Conservation (phyloP, 2,888 invertebrate genomes). For the Pristionchus mayeri region DNA sequence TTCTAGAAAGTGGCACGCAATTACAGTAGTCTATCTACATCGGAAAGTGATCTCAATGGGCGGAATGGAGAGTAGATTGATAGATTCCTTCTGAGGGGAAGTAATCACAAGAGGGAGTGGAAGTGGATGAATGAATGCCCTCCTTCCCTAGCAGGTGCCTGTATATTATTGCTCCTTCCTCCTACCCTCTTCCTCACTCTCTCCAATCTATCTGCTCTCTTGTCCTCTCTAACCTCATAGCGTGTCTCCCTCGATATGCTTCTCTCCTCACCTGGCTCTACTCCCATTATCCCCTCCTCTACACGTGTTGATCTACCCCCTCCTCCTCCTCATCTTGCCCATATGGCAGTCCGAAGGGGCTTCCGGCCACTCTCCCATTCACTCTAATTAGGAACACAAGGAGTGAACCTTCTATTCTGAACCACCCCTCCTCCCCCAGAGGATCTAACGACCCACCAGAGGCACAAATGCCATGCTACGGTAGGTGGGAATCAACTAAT, state of each 20-base stretch:
- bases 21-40: not conserved
- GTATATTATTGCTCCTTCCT: slow-evolving; percentile 10
- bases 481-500: slow-evolving; percentile 15
- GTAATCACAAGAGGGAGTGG: slow-evolving; percentile 8
- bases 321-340: not conserved
- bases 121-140: slow-evolving; percentile 19
- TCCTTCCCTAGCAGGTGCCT: slow-evolving; percentile 27
- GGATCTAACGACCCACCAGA: not conserved
- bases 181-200: slow-evolving; percentile 9
- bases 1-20: too few species aligned
- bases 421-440: too few species aligned
- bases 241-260: not conserved
- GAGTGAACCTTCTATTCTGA: not conserved
- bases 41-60: not conserved
- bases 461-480: too few species aligned
- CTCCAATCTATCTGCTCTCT: not conserved
- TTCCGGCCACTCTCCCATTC: slow-evolving; percentile 33
- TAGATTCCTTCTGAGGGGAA: not conserved
- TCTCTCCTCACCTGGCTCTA: slow-evolving; percentile 4
- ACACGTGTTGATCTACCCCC: slow-evolving; percentile 34
- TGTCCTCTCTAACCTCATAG: not conserved
- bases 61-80: not conserved
- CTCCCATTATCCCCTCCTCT: slow-evolving; percentile 37
- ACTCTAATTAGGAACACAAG: slow-evolving; percentile 40
- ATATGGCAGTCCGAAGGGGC: not conserved